Percentiles rank a stretch among this genome's conserved stretches.
Conservation (phyloP, 2,113 vertebrate species). For the Panthera leo region DNA sequence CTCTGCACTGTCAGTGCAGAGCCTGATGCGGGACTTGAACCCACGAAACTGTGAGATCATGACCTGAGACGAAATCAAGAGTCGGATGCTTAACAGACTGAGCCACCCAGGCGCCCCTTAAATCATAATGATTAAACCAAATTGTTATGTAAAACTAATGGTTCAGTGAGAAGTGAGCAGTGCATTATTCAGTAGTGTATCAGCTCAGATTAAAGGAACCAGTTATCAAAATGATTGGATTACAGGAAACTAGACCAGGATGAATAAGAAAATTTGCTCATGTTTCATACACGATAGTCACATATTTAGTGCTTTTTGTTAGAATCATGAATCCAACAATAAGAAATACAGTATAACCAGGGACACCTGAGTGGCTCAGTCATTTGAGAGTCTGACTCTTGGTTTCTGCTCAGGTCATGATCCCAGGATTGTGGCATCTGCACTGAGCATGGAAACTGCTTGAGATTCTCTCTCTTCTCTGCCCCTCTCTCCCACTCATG, state of each 20-base stretch:
- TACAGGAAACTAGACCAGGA: background rate
- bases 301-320: slow-evolving; percentile 7
- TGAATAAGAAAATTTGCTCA: slow-evolving; percentile 33
- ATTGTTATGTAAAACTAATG: slow-evolving; percentile 64
- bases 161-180: slow-evolving; percentile 74
- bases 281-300: background rate
- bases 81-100: too few species aligned
- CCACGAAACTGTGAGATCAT: too few species aligned
- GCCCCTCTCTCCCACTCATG: too few species aligned
- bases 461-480: too few species aligned
- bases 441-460: too few species aligned
- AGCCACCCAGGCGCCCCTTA: background rate
- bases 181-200: slow-evolving; percentile 61
- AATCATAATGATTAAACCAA: slow-evolving; percentile 76
- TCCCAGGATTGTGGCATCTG: too few species aligned
- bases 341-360: background rate
- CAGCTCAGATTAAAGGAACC: background rate
- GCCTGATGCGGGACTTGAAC: too few species aligned
- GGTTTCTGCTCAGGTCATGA: too few species aligned
- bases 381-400: too few species aligned
- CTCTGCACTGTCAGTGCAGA: too few species aligned
- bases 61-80: too few species aligned
- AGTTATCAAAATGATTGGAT: slow-evolving; percentile 64
- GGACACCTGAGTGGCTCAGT: too few species aligned
- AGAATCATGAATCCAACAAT: slow-evolving; percentile 13